Percentiles rank a stretch among this genome's conserved stretches.
Evolutionary conservation across 1,140 invertebrate species (phyloP).

Genomic region (Cecropterus lyciades): DNA sequence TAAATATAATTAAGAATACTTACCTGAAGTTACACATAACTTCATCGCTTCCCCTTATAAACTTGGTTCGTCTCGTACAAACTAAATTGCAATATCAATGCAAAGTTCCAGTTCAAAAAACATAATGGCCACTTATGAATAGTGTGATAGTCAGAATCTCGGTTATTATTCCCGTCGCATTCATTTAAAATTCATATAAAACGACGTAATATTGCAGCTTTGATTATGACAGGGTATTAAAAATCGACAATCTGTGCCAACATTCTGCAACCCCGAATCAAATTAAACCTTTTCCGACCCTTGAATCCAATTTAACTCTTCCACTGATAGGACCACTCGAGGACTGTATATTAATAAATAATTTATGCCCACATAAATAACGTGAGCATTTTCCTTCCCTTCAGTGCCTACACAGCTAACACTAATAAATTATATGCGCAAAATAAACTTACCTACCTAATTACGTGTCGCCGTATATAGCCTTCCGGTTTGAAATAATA

Average conservation of each 20-base stretch:
- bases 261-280: constrained; percentile 51
- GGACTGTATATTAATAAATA: constrained; percentile 57
- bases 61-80: too few species aligned
- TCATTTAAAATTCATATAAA: constrained; percentile 16
- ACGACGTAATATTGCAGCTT: neutral
- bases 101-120: neutral
- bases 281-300: constrained; percentile 55
- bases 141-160: neutral
- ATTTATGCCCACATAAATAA: constrained; percentile 67
- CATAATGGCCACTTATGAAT: neutral
- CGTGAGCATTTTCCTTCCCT: constrained; percentile 55
- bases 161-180: constrained; percentile 1
- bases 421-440: constrained; percentile 42
- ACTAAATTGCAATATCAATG: neutral
- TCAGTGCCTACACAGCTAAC: constrained; percentile 35
- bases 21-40: too few species aligned
- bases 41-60: too few species aligned
- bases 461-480: constrained; percentile 22
- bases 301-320: constrained; percentile 66
- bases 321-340: constrained; percentile 51
- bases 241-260: constrained; percentile 50
- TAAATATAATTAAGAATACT: too few species aligned
- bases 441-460: constrained; percentile 26
- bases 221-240: constrained; percentile 38
- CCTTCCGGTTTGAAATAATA: constrained; percentile 19